These are phyloP conservation scores for Phorcus lineatus DNA, from an alignment of 2,888 invertebrate genomes.

Conservation along the genomic window DNA sequence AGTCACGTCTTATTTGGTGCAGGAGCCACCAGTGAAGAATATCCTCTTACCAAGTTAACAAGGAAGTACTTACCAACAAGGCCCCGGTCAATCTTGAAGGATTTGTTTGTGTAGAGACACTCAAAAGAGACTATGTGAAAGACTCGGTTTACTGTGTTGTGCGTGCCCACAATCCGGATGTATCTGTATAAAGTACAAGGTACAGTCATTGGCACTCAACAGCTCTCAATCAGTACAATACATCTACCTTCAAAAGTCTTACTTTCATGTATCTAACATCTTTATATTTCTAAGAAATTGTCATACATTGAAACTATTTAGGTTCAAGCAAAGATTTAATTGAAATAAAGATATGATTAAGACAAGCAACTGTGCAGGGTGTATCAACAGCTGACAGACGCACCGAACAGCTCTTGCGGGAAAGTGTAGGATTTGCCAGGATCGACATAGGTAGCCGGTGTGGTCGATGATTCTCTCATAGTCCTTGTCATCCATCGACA, in stretches of 20 bases:
- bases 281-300: too few species aligned
- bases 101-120: slow-evolving; percentile 87
- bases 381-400: slow-evolving; percentile 30
- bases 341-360: too few species aligned
- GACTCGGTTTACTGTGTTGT: slow-evolving; percentile 94
- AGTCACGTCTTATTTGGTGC: too few species aligned
- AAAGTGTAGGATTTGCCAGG: slow-evolving; percentile 97
- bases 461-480: slow-evolving; percentile 97
- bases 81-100: slow-evolving; percentile 85
- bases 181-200: slow-evolving; percentile 78
- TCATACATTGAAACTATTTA: too few species aligned
- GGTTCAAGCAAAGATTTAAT: too few species aligned
- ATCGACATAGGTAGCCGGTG: slow-evolving; percentile 92
- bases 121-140: slow-evolving; percentile 96
- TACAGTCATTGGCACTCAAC: not conserved
- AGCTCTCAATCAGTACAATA: too few species aligned
- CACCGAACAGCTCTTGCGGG: slow-evolving; percentile 88
- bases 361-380: not conserved
- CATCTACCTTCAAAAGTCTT: too few species aligned
- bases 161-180: slow-evolving; percentile 84
- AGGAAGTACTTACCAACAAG: slow-evolving; percentile 77
- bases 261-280: too few species aligned
- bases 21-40: too few species aligned
- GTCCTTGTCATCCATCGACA: slow-evolving; percentile 95
- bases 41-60: too few species aligned